Evolutionary conservation across 2,888 invertebrate species (phyloP), one percentile per base, ranked within the genome.

Genomic region (Ametastegia equiseti): DNA sequence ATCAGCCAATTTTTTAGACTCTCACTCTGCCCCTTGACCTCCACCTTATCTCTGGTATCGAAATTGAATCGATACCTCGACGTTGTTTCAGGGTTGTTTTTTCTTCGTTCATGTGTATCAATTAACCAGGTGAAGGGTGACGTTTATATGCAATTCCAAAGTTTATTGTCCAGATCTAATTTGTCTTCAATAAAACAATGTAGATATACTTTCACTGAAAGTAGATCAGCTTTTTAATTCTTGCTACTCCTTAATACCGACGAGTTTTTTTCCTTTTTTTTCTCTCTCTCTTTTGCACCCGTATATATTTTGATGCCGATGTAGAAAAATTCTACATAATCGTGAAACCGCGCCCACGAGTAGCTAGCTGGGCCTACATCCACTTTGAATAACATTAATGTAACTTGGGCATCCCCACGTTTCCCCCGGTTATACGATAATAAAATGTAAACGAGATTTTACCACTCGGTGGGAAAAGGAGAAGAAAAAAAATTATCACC

Each of bases 31-130:
- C 13, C 75, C 54, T 50, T 54, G 75, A 75, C 75, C 75, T 75
- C 75, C 11, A 36, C 50, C 54, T 47, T 19, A 36, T 54, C 54
- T 47, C 71, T 19, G 36, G 36, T 54, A 54, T 54, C 54, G 75
- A 75, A 50, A 50, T 75, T 75, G 75, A 75, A 75, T 75, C 75
- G 54, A 75, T 75, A 50, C 33, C 9, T 19, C 11, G 30, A 75
- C 36, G 36, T 54, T 36, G 36, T 27, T 30, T 9, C n/a, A n/a
- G 30, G 27, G 30, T 36, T 36, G 11, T 60, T 13, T 42, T 67
- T 67, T 19, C 42, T 39, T 36, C 39, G 19, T 39, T 39, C 39
- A n/a, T 23, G 19, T 23, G 19, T 27, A 36, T 67, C 67, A 39
- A 39, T 67, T 36, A 60, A 60, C 60, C 60, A 13, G 5, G 30